These are phyloP conservation scores for Emydocephalus ijimae DNA, from an alignment of 2,113 vertebrate species.

Conservation along the genomic window DNA sequence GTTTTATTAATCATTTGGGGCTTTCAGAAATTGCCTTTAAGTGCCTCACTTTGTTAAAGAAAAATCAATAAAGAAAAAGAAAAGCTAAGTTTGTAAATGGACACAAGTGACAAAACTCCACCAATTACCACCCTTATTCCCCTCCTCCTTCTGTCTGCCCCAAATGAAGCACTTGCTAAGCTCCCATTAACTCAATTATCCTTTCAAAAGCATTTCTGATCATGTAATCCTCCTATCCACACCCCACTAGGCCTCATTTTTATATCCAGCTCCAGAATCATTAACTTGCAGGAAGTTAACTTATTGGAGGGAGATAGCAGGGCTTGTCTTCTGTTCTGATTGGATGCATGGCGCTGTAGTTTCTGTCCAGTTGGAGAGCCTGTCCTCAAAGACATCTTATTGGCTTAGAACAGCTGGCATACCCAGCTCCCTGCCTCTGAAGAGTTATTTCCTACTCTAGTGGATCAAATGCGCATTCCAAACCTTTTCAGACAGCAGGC, in stretches of 20 bases:
- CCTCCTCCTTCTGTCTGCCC: neutral
- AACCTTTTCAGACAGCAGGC: neutral
- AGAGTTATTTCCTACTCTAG: neutral
- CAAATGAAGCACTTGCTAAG: constrained; percentile 57
- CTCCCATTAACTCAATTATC: constrained; percentile 70
- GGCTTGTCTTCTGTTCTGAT: neutral
- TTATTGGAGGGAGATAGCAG: constrained; percentile 30
- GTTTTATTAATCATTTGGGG: constrained; percentile 65
- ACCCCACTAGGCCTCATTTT: constrained; percentile 50
- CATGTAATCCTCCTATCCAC: constrained; percentile 16
- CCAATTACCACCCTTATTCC: constrained; percentile 55
- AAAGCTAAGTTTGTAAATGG: constrained; percentile 64
- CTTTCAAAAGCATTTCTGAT: constrained; percentile 60
- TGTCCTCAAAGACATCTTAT: neutral
- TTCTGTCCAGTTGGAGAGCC: neutral
- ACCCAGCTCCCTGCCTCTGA: neutral
- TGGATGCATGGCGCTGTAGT: neutral
- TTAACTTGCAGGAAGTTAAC: constrained; percentile 63
- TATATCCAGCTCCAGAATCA: constrained; percentile 56
- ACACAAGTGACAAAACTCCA: constrained; percentile 59
- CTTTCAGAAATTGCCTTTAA: constrained; percentile 64
- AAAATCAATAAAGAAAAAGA: constrained; percentile 64
- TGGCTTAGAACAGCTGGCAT: neutral
- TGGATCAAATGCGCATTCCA: neutral
- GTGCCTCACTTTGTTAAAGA: constrained; percentile 64